A percentile compares a stretch with the other conserved stretches of the same genome.
These are phyloP conservation scores for Drosophila watanabei DNA, from an alignment of 1,140 invertebrate genomes.

Conservation along the genomic window DNA sequence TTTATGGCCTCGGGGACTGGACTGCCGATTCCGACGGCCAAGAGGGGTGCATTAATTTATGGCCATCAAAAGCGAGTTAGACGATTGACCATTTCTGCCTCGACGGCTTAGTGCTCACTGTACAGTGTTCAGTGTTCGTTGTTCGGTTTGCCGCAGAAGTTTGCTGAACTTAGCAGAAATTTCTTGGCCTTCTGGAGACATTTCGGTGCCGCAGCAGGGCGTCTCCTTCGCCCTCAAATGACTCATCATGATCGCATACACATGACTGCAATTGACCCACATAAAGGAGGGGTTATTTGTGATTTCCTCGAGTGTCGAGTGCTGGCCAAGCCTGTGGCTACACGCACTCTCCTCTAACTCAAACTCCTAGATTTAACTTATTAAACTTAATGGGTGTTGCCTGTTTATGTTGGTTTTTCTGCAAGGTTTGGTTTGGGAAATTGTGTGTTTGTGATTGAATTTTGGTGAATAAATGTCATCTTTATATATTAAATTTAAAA, in stretches of 20 bases:
- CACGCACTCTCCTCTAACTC: background rate
- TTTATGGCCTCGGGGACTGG: constrained; percentile 45
- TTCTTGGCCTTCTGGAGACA: constrained; percentile 23
- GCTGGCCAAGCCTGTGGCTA: background rate
- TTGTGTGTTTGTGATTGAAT: too few species aligned
- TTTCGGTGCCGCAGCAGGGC: constrained; percentile 6
- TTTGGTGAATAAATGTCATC: background rate
- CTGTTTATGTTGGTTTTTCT: background rate
- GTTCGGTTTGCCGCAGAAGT: constrained; percentile 17
- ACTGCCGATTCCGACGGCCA: background rate
- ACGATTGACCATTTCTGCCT: constrained; percentile 29
- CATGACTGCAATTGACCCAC: constrained; percentile 46
- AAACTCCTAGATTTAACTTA: background rate
- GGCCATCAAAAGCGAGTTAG: constrained; percentile 47
- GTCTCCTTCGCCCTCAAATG: constrained; percentile 9
- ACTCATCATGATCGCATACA: constrained; percentile 42
- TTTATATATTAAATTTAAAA: background rate
- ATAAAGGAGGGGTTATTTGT: constrained; percentile 12
- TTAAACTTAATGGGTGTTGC: background rate
- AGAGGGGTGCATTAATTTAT: constrained; percentile 38
- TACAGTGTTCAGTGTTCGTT: background rate
- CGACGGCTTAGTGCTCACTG: background rate
- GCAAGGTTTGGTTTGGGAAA: background rate
- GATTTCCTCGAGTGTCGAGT: constrained; percentile 4
- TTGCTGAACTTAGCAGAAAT: constrained; percentile 47